phyloP scores from a whole-genome alignment of 2,113 vertebrate genomes.

The Poeciliopsis turrubarensis region DNA sequence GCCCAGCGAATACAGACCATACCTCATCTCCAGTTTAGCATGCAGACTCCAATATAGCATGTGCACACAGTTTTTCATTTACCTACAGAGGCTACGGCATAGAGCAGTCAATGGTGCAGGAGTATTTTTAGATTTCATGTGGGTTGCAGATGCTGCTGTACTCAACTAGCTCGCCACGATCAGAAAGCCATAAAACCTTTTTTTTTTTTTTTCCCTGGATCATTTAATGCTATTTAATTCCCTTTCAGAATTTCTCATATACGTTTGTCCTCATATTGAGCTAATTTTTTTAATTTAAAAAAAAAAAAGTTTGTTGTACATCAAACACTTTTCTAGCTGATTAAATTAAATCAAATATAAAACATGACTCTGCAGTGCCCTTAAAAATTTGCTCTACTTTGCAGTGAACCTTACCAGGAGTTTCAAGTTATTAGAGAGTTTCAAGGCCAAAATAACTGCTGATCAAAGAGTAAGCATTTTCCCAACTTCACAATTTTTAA shows the following conservation, averaged over 20 bases:
- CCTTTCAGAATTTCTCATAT: conserved; percentile 11
- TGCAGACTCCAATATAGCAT: conserved; percentile 19
- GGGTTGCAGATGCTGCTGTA: conserved; percentile 73
- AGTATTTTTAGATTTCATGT: conserved; percentile 76
- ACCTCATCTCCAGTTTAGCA: conserved; percentile 21
- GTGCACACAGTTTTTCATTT: conserved; percentile 46
- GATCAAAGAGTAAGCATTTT: not conserved
- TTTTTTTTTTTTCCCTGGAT: conserved; percentile 49
- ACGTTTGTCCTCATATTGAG: conserved; percentile 7
- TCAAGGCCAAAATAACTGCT: not conserved
- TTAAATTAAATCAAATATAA: too few species aligned
- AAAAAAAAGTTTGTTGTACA: not conserved
- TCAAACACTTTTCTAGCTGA: not conserved
- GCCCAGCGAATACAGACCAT: conserved; percentile 7
- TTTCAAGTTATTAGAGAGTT: too few species aligned
- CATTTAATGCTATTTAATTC: conserved; percentile 18
- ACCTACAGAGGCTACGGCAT: conserved; percentile 56
- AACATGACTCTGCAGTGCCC: too few species aligned
- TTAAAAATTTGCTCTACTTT: not conserved
- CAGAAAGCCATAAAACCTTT: conserved; percentile 34
- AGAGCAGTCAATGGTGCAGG: conserved; percentile 69
- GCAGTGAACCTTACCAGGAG: too few species aligned
- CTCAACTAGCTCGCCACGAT: conserved; percentile 67
- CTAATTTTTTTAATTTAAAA: not conserved
- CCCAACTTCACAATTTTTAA: not conserved